Evolutionary conservation across 2,797 vertebrate genomes (phyloP).

Genomic region (Anguilla obscura): DNA sequence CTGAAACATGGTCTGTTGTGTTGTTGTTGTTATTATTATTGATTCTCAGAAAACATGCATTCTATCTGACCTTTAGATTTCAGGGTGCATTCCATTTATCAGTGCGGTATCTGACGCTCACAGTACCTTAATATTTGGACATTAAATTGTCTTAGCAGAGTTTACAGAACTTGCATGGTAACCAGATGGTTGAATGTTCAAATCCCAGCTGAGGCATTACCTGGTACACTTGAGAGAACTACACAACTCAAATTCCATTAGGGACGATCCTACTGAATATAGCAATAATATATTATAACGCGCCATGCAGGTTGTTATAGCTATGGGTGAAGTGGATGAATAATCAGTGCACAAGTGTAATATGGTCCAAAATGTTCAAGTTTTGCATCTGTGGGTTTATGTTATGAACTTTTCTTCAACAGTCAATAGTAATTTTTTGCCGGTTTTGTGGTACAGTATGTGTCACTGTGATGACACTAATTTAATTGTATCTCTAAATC

Average conservation of each 20-base stretch:
- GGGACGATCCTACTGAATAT: neutral
- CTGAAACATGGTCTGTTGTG: neutral
- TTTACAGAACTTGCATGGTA: neutral
- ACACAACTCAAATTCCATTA: neutral
- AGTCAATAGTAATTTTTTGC: no score
- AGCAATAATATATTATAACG: neutral
- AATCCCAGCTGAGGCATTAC: slow-evolving; percentile 1
- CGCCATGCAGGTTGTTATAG: neutral
- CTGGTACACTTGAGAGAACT: slow-evolving; percentile 11
- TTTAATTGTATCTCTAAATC: no score
- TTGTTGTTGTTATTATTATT: neutral
- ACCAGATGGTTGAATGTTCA: neutral
- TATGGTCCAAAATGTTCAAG: neutral
- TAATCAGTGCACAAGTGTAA: neutral
- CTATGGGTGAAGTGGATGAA: neutral
- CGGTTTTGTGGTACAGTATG: no score
- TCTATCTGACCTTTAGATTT: neutral
- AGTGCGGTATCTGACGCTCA: neutral
- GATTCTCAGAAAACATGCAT: neutral
- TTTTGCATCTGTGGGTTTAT: neutral
- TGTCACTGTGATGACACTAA: no score
- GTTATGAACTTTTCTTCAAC: neutral
- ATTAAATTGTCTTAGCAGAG: neutral
- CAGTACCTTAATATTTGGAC: neutral
- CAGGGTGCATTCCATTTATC: neutral